A percentile compares a stretch with the other conserved stretches of the same genome.
Evolutionary conservation across 2,797 vertebrate species (phyloP).

Genomic region (Takifugu ocellatus): DNA sequence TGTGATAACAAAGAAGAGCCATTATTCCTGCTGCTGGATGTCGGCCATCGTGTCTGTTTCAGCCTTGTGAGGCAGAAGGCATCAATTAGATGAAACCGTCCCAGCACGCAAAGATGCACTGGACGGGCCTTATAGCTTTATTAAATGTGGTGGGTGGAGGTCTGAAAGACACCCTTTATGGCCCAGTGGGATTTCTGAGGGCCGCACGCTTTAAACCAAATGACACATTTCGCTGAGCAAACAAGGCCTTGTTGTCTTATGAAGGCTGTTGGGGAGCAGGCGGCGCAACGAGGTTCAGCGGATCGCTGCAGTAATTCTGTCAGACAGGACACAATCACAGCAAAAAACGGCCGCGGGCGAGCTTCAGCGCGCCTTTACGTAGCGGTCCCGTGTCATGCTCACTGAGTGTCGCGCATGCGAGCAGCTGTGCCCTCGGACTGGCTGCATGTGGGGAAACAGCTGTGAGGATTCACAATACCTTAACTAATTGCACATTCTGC

Average conservation of each 20-base stretch:
- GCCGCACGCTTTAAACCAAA: slow-evolving; percentile 25
- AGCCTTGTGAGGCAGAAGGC: slow-evolving; percentile 61
- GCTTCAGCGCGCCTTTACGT: slow-evolving; percentile 32
- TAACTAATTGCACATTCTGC: slow-evolving; percentile 72
- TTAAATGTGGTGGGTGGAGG: slow-evolving; percentile 38
- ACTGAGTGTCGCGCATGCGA: slow-evolving; percentile 46
- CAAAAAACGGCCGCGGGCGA: background rate
- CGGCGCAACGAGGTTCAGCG: background rate
- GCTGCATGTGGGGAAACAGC: slow-evolving; percentile 65
- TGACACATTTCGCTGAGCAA: slow-evolving; percentile 31
- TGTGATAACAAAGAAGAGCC: slow-evolving; percentile 64
- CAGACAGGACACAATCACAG: background rate
- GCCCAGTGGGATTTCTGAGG: slow-evolving; percentile 36
- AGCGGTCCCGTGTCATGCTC: slow-evolving; percentile 14
- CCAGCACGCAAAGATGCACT: slow-evolving; percentile 43
- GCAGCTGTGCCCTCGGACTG: slow-evolving; percentile 73
- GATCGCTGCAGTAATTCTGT: background rate
- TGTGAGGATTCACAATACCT: slow-evolving; percentile 72
- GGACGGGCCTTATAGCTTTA: slow-evolving; percentile 25
- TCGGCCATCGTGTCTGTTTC: slow-evolving; percentile 70
- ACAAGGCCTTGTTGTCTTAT: slow-evolving; percentile 39
- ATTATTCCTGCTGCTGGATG: slow-evolving; percentile 68
- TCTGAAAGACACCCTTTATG: slow-evolving; percentile 57
- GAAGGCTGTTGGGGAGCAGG: slow-evolving; percentile 20
- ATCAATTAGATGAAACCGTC: slow-evolving; percentile 54